Percentiles rank a stretch among this genome's conserved stretches.
These are phyloP conservation scores for Hemitrygon akajei DNA, from an alignment of 2,797 vertebrate species.

Conservation along the genomic window DNA sequence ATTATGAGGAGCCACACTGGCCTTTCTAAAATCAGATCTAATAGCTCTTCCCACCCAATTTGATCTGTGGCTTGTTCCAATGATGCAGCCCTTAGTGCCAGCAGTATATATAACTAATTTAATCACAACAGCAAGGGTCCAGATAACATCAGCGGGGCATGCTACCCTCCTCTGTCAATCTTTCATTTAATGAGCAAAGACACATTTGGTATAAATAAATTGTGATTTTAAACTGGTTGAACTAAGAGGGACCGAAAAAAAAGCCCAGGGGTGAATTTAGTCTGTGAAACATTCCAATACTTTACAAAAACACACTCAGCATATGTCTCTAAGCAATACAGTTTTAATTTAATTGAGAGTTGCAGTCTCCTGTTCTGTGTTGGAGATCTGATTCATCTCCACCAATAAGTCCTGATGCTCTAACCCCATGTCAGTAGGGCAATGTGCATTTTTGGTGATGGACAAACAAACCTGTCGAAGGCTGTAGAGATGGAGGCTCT, in stretches of 20 bases:
- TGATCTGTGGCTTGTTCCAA: neutral
- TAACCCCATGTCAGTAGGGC: neutral
- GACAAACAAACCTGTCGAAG: neutral
- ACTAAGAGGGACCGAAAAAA: constrained; percentile 14
- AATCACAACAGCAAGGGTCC: constrained; percentile 8
- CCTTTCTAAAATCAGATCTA: neutral
- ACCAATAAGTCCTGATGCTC: neutral
- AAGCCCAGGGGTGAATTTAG: constrained; percentile 11
- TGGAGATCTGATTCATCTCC: neutral
- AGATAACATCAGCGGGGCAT: constrained; percentile 32
- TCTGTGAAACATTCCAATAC: neutral
- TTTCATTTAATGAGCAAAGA: constrained; percentile 31
- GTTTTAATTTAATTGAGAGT: constrained; percentile 1
- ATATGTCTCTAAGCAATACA: neutral
- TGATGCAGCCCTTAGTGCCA: constrained; percentile 11
- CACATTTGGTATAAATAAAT: constrained; percentile 37
- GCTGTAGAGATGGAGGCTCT: neutral
- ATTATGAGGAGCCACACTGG: neutral
- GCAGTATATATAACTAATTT: constrained; percentile 28
- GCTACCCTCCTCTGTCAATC: constrained; percentile 21
- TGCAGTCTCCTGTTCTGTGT: neutral
- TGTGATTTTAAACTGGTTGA: constrained; percentile 15
- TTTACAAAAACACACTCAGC: constrained; percentile 12
- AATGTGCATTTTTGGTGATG: neutral
- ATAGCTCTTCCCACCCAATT: constrained; percentile 30